Conservation (phyloP, 2,113 vertebrate genomes). For the Labrus mixtus region DNA sequence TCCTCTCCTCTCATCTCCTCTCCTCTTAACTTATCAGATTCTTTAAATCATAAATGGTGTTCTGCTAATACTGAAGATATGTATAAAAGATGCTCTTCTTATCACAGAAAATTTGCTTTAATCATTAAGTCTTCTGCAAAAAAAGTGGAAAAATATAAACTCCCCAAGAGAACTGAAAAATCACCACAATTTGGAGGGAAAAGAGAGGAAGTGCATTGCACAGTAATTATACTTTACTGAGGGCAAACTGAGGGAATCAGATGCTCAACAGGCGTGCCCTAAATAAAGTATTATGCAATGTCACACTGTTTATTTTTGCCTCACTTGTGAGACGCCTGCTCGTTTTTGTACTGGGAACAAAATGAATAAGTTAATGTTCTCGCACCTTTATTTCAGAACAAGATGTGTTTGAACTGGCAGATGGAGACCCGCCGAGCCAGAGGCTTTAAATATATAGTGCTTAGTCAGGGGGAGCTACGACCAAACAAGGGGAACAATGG, state of each 20-base stretch:
- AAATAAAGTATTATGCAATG: slow-evolving; percentile 14
- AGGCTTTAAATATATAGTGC: background rate
- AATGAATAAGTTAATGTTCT: slow-evolving; percentile 8
- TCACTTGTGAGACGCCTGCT: slow-evolving; percentile 7
- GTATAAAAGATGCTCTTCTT: background rate
- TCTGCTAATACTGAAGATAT: too few relatives aligned
- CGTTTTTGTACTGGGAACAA: slow-evolving; percentile 2
- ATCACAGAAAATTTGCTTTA: background rate
- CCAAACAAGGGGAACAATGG: slow-evolving; percentile 2
- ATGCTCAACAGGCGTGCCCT: background rate
- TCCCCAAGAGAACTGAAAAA: background rate
- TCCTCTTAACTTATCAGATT: too few relatives aligned
- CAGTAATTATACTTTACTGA: slow-evolving; percentile 9
- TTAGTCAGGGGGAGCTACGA: background rate
- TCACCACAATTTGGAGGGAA: background rate
- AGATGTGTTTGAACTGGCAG: slow-evolving; percentile 1
- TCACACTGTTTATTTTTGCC: slow-evolving; percentile 7
- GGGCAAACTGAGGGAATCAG: slow-evolving; percentile 1
- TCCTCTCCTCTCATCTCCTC: too few relatives aligned
- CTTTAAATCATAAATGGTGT: too few relatives aligned
- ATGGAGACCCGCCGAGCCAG: background rate
- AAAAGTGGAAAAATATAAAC: background rate
- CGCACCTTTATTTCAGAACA: slow-evolving; percentile 2
- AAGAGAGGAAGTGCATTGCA: background rate
- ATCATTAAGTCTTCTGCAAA: background rate